These are phyloP conservation scores for Alauda arvensis DNA, from an alignment of 2,797 vertebrate species.

Conservation along the genomic window DNA sequence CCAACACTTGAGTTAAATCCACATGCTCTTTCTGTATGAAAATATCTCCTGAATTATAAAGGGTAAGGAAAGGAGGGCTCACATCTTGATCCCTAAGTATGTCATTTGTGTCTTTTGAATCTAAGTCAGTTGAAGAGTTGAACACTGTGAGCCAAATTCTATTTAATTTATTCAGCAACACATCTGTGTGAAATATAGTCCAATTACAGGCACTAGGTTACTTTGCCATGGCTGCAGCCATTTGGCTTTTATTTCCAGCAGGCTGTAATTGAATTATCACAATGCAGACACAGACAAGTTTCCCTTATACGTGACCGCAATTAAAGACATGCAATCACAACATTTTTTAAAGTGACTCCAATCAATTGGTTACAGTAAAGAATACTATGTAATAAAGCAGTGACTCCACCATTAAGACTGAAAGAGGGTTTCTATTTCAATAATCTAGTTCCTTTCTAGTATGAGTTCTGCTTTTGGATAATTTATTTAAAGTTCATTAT, in stretches of 20 bases:
- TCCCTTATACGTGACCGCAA: conserved; percentile 39
- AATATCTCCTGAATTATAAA: background rate
- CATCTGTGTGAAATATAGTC: conserved; percentile 48
- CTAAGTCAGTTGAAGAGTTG: background rate
- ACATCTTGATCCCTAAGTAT: background rate
- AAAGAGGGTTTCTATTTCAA: conserved; percentile 32
- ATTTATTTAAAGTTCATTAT: conserved; percentile 62
- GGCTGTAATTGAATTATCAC: conserved; percentile 54
- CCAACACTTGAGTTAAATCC: background rate
- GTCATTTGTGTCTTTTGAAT: background rate
- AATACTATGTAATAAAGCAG: conserved; percentile 14
- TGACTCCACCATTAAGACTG: background rate
- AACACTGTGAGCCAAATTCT: background rate
- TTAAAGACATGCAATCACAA: conserved; percentile 51
- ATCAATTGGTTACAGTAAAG: conserved; percentile 52
- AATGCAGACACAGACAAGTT: conserved; percentile 40
- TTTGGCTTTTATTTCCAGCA: conserved; percentile 56
- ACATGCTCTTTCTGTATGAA: background rate
- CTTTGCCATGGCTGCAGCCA: conserved; percentile 36
- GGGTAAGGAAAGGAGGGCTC: background rate
- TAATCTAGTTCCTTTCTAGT: conserved; percentile 31
- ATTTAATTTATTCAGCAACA: conserved; percentile 49
- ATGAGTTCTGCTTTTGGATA: conserved; percentile 7
- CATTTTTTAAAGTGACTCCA: conserved; percentile 45
- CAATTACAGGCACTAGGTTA: conserved; percentile 52